These are phyloP conservation scores for Amphiura filiformis DNA, from an alignment of 35 echinoderm and acorn worm genomes.

Conservation along the genomic window DNA sequence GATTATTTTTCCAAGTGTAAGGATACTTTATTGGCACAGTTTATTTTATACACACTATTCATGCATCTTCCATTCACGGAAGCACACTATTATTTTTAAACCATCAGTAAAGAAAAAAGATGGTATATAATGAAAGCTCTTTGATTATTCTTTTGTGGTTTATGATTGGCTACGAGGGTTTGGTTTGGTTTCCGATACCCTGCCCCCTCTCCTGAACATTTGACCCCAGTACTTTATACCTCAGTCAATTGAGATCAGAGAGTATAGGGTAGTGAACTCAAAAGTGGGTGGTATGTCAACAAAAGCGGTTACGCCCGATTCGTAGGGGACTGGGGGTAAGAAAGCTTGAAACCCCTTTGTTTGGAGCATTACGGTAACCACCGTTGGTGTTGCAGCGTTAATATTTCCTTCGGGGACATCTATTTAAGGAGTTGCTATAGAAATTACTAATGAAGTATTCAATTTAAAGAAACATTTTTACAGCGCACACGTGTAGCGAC, in stretches of 20 bases:
- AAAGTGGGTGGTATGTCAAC: not conserved
- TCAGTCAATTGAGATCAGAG: not conserved
- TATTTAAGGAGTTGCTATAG: not conserved
- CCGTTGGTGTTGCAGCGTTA: too few species aligned
- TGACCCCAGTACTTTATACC: not conserved
- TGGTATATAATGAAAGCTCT: too few species aligned
- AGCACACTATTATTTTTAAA: too few species aligned
- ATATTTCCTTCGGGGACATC: not conserved
- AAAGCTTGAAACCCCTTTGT: not conserved
- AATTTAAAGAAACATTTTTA: not conserved
- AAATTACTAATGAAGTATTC: constrained; percentile 3
- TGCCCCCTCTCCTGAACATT: not conserved
- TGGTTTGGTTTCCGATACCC: too few species aligned
- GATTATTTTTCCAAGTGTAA: too few species aligned
- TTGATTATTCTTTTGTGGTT: too few species aligned
- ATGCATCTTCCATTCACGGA: too few species aligned
- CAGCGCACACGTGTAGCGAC: not conserved
- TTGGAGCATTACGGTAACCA: not conserved
- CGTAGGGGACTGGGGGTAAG: constrained; percentile 1
- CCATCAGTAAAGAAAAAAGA: too few species aligned
- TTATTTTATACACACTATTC: too few species aligned
- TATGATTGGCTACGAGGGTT: too few species aligned
- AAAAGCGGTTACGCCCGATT: constrained; percentile 1
- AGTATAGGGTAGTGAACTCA: not conserved
- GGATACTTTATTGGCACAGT: too few species aligned